phyloP scores from a whole-genome alignment of 2,797 vertebrate species.

The Brachymystax lenok region DNA sequence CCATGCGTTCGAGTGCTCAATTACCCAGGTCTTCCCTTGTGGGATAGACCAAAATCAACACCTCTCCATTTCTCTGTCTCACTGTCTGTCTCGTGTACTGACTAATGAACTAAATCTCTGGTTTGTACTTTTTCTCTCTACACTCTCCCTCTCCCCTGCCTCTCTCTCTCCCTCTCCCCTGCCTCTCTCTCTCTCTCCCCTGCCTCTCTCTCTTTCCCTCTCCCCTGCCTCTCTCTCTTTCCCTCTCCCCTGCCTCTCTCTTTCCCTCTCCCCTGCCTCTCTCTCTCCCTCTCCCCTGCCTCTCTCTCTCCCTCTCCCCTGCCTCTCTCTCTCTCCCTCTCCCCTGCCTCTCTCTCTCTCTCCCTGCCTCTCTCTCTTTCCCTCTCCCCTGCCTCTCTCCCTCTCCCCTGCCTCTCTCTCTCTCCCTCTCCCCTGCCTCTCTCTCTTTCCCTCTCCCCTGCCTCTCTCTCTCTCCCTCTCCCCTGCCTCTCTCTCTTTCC shows the following conservation, averaged over 20 bases:
- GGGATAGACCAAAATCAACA: not conserved
- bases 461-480: too few species aligned
- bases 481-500: too few species aligned
- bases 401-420: too few species aligned
- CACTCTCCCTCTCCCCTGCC: not conserved
- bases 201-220: not conserved
- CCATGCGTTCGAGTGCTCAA: not conserved
- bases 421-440: too few species aligned
- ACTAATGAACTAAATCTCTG: conserved; percentile 5
- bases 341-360: too few species aligned
- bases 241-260: not conserved
- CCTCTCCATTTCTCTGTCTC: not conserved
- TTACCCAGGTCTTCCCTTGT: conserved; percentile 3
- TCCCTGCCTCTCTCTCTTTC: not conserved
- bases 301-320: not conserved
- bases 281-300: too few species aligned
- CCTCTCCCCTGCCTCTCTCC: not conserved
- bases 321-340: not conserved
- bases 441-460: not conserved
- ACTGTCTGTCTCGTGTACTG: conserved; percentile 7
- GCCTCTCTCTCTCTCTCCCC: too few species aligned
- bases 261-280: too few species aligned
- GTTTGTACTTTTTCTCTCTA: conserved; percentile 4
- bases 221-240: not conserved
- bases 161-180: not conserved